Base-by-base conservation (phyloP, 30 jellyfish, hydroid and myxozoan species). In the Nemopilema nomurai region DNA sequence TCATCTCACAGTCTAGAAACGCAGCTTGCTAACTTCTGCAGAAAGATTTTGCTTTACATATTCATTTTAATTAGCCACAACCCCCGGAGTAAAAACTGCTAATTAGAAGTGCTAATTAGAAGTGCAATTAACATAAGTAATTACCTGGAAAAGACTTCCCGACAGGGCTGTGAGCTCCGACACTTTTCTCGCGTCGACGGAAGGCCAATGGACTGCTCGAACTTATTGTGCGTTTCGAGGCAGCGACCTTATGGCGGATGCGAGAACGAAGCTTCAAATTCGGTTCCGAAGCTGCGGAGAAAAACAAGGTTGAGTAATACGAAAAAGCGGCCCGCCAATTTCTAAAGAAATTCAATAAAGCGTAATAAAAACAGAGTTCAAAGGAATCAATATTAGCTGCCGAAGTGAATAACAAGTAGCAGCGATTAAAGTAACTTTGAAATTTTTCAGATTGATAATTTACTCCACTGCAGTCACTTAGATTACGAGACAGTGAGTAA, bases 241-340 rank as follows among this genome's bases (percentile, higher is more conserved):
- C 81, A n/a, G 89, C 81, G 27, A 86, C 95, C 32, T 86, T 86
- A 29, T 86, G 95, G 13, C 95, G 89, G 23, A 76, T 50, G 29
- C 95, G 71, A 18, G 95, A 86, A 25, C 96, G 89, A 33, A 89
- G 53, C 62, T 85, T 85, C 75, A 91, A 62, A 87, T 91, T 91
- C 53, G 97, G 97, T 41, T 91, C 97, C 22, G 97, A 91, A 24
- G 96, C 97, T 91, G 85, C 50, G 67, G 69, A 7, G 50, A 57
- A 26, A 72, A 74, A 51, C 13, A 24, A 17, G n/a, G 49, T 30
- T 41, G 6, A 13, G 13, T 41, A 41, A 41, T 3, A 41, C 57
- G 57, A 13, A 41, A 41, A 6, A n/a, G n/a, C n/a, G n/a, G n/a
- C n/a, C n/a, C n/a, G n/a, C n/a, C n/a, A n/a, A n/a, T n/a, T n/a